Base-by-base conservation (phyloP, 64 coral and sea anemone genomes). In the Dendronephthya gigantea region DNA sequence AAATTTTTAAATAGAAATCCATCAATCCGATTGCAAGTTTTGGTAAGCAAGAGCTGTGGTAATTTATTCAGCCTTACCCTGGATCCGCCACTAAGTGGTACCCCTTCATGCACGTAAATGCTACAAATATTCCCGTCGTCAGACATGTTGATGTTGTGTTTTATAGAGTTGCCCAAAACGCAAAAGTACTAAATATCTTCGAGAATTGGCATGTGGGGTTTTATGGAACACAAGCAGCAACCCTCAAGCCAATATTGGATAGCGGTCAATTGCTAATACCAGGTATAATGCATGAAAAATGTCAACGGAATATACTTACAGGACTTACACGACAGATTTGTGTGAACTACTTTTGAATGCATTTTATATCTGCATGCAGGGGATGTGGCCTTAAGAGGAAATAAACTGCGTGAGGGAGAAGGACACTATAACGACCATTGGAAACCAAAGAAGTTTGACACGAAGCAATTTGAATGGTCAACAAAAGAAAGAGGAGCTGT, bases 401-500 rank as follows among this genome's bases (percentile, higher is more conserved):
- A n/a, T 36, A 91, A 45, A 66, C 69, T 94, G 7, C 58, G 35
- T 11, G 92, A 94, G 50, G 84, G 16, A 12, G 92, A 89, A 41
- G 92, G 92, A 33, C 92, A 94, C 68, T 94, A 88, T 22, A 86
- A 88, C 25, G 92, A 94, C 34, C 35, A 83, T 17, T 88, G 89
- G 85, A 94, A 94, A 87, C 92, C 92, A 3, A 66, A 68, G 72
- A 89, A 89, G 47, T 94, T 94, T 82, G 89, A 94, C 62, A 94
- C 92, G 4, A 94, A 91, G 50, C 86, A 94, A 65, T 94, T 94
- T 47, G 89, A 91, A 52, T 94, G 89, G 25, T 89, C 92, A 28
- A 94, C 74, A 86, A 90, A 32, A 91, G 91, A 49, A 89, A 89
- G 19, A 89, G 90, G 19, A 72, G 82, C 40, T 10, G 85, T 25